phyloP scores from a whole-genome alignment of 1,140 invertebrate species.

The Drosophila sulfurigaster region DNA sequence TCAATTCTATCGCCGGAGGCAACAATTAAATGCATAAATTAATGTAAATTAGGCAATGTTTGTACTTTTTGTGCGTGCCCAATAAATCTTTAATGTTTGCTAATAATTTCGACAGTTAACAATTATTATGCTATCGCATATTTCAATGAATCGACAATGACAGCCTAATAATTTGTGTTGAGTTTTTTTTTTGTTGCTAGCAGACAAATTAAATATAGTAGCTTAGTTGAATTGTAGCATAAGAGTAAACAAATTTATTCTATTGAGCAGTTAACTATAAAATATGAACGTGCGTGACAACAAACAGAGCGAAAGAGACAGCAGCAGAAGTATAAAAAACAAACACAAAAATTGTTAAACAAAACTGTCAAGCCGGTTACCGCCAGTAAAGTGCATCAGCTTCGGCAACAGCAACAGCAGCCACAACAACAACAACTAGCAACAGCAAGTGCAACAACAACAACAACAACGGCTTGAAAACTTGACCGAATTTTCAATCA shows the following conservation, averaged over 20 bases:
- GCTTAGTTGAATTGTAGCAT: conserved; percentile 13
- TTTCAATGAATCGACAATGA: conserved; percentile 49
- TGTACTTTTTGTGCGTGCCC: background rate
- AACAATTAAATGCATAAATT: conserved; percentile 15
- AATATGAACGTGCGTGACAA: conserved; percentile 62
- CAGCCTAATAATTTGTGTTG: conserved; percentile 52
- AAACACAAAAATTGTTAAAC: conserved; percentile 27
- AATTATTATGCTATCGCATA: conserved; percentile 20
- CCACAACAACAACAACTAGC: conserved; percentile 17
- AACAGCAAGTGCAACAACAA: conserved; percentile 23
- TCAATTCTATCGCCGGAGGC: conserved; percentile 1
- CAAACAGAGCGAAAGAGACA: conserved; percentile 56
- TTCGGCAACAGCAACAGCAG: conserved; percentile 24
- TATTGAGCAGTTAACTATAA: conserved; percentile 21
- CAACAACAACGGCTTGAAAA: conserved; percentile 32
- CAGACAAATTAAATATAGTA: conserved; percentile 36
- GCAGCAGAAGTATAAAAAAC: conserved; percentile 42
- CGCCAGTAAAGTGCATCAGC: conserved; percentile 62
- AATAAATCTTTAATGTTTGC: conserved; percentile 58
- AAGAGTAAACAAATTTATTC: conserved; percentile 37
- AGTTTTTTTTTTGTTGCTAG: background rate
- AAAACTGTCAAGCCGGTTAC: conserved; percentile 68
- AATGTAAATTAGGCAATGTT: conserved; percentile 1
- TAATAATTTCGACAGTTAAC: conserved; percentile 20
- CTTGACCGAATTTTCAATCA: conserved; percentile 74